Conservation (phyloP, 2,797 vertebrate species). For the Tauraco hartlaubi region DNA sequence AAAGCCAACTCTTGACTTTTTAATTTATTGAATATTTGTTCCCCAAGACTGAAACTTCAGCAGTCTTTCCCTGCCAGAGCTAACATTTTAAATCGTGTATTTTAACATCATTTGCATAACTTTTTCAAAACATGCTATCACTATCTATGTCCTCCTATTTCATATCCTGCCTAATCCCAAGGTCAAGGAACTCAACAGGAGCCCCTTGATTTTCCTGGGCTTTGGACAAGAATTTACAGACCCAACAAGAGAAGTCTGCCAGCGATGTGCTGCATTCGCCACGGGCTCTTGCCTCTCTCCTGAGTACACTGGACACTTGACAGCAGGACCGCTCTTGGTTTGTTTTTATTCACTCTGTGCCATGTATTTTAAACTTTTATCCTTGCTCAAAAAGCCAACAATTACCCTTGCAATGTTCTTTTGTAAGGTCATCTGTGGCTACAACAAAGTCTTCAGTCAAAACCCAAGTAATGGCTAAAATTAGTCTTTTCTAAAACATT, state of each 20-base stretch:
- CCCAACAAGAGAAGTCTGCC: neutral
- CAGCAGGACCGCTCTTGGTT: neutral
- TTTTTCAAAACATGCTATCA: neutral
- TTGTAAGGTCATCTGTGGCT: neutral
- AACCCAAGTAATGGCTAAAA: neutral
- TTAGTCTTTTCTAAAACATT: neutral
- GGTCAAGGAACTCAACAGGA: neutral
- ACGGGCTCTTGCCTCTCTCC: neutral
- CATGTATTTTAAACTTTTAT: neutral
- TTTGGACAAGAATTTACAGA: constrained; percentile 6
- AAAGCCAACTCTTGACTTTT: constrained; percentile 18
- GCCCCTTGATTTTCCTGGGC: constrained; percentile 5
- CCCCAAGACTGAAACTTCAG: neutral
- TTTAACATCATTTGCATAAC: constrained; percentile 49
- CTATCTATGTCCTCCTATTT: neutral
- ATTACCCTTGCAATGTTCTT: neutral
- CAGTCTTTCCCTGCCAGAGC: constrained; percentile 21
- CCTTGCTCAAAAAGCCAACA: neutral
- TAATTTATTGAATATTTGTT: constrained; percentile 34
- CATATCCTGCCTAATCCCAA: neutral
- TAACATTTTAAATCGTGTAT: constrained; percentile 23
- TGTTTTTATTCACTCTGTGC: constrained; percentile 11
- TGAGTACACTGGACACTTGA: neutral
- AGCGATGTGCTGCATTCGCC: neutral
- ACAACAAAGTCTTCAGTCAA: neutral